Evolutionary conservation across 2,888 invertebrate genomes (phyloP).

Genomic region (Meghimatium bilineatum): DNA sequence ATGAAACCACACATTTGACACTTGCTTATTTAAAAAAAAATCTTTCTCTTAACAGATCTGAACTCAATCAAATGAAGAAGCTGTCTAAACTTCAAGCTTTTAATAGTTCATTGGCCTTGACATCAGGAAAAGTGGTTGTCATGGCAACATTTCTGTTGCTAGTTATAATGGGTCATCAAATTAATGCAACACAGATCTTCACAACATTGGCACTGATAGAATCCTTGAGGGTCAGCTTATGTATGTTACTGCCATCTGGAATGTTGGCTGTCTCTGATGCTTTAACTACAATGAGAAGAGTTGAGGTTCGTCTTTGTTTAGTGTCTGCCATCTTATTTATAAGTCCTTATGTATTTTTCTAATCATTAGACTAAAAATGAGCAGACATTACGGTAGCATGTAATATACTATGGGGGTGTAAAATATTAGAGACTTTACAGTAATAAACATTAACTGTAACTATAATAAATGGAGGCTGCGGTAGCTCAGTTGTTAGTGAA

Average conservation of each 20-base stretch:
- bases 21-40: not conserved
- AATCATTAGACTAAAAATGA: no score
- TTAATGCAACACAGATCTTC: slow-evolving; percentile 57
- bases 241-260: slow-evolving; percentile 62
- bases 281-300: slow-evolving; percentile 54
- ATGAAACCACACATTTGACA: not conserved
- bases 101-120: slow-evolving; percentile 60
- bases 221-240: slow-evolving; percentile 59
- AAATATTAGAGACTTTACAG: no score
- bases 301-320: slow-evolving; percentile 56
- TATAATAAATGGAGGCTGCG: no score
- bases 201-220: slow-evolving; percentile 62
- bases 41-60: slow-evolving; percentile 46
- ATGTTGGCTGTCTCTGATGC: slow-evolving; percentile 60
- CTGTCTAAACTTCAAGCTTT: slow-evolving; percentile 56
- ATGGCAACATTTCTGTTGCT: slow-evolving; percentile 59
- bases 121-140: slow-evolving; percentile 62
- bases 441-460: no score
- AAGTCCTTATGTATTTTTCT: no score
- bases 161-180: slow-evolving; percentile 52
- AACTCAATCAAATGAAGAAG: slow-evolving; percentile 52
- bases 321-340: no score
- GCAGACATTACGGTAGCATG: no score
- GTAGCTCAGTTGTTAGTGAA: no score
- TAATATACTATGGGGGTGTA: no score